These are phyloP conservation scores for Cheirogaleus major DNA, from an alignment of 2,797 vertebrate genomes.

Conservation along the genomic window DNA sequence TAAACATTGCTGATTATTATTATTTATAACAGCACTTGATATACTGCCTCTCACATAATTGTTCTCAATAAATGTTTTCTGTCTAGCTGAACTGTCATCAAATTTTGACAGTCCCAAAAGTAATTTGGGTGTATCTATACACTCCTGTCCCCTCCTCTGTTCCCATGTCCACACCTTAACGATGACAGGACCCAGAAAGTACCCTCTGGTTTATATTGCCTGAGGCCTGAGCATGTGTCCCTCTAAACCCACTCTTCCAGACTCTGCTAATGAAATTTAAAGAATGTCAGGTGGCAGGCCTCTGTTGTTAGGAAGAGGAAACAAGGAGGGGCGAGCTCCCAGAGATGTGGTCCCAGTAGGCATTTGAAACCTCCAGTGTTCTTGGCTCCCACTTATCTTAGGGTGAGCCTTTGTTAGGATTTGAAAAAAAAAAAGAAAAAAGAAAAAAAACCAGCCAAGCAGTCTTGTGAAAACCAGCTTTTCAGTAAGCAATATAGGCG, in stretches of 20 bases:
- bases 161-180: neutral
- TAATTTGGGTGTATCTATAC: neutral
- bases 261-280: conserved; percentile 62
- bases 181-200: conserved; percentile 27
- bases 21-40: conserved; percentile 18
- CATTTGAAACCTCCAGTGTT: conserved; percentile 52
- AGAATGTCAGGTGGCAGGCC: conserved; percentile 39
- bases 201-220: neutral
- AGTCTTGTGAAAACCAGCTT: conserved; percentile 61
- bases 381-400: conserved; percentile 63
- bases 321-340: neutral
- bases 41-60: neutral
- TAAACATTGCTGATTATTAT: neutral
- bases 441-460: neutral
- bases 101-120: neutral
- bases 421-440: neutral
- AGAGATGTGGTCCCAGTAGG: conserved; percentile 39
- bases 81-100: neutral
- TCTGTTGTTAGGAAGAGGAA: conserved; percentile 42
- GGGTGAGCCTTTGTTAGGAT: conserved; percentile 53
- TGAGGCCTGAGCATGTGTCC: neutral
- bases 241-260: conserved; percentile 41
- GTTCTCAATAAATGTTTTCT: conserved; percentile 43
- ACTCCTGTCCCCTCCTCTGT: neutral
- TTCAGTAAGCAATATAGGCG: conserved; percentile 34